phyloP scores from a whole-genome alignment of 2,888 invertebrate genomes.

The Pseudolycoriella hygida region DNA sequence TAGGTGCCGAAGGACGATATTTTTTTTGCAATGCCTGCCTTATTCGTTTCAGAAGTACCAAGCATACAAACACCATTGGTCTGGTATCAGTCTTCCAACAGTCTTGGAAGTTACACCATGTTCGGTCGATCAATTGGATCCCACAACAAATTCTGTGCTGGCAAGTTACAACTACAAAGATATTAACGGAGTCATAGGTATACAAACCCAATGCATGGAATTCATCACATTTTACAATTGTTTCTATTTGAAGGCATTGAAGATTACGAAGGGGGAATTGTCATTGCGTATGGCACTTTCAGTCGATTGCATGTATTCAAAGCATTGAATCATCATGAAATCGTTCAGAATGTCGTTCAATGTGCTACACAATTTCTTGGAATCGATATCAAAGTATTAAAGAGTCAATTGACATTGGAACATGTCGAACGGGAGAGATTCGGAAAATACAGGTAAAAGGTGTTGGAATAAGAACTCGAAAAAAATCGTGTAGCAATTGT shows the following conservation, averaged over 20 bases:
- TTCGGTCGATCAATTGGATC: constrained; percentile 82
- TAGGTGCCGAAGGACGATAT: too few relatives aligned
- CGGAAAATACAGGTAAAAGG: constrained; percentile 69
- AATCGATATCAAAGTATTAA: constrained; percentile 64
- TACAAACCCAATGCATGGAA: constrained; percentile 9
- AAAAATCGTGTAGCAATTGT: too few relatives aligned
- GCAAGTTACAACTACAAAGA: constrained; percentile 76
- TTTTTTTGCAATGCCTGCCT: not conserved
- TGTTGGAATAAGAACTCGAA: not conserved
- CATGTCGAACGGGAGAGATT: constrained; percentile 77
- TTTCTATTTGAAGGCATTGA: constrained; percentile 39
- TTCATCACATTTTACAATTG: not conserved
- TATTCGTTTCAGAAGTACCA: constrained; percentile 46
- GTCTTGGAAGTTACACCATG: constrained; percentile 83
- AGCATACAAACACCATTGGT: constrained; percentile 94
- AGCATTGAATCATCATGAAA: constrained; percentile 65
- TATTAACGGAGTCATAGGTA: constrained; percentile 54
- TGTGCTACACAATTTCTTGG: constrained; percentile 65
- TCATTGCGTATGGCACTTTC: constrained; percentile 80
- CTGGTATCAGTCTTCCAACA: constrained; percentile 73
- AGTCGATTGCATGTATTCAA: constrained; percentile 84
- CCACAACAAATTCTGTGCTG: constrained; percentile 61
- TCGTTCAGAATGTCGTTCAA: constrained; percentile 73
- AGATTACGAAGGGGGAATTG: constrained; percentile 85
- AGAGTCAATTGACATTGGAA: constrained; percentile 66